Evolutionary conservation across 2,888 invertebrate genomes (phyloP), one percentile per base, ranked within the genome.

Genomic region (Andrena praecox): DNA sequence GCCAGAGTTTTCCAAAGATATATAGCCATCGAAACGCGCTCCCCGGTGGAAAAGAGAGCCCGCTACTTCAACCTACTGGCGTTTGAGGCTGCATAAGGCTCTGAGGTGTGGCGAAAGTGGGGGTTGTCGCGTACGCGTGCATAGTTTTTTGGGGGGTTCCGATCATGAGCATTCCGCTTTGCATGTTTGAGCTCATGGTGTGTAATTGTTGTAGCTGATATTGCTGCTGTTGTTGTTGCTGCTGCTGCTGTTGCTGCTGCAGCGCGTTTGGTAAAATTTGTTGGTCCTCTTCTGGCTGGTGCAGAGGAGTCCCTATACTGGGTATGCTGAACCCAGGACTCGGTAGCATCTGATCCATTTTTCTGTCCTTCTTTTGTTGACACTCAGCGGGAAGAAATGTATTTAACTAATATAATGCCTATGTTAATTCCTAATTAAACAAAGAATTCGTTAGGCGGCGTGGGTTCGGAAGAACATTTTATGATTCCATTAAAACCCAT

Each of bases 251-350:
- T 87, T 97, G 97, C 90, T 97, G 97, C 89, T 96, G 96, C 88
- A 97, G 95, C 0, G 97, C 97, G 95, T 97, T 97, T 67, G 98
- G 97, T 68, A 98, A 95, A 90, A 98, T 98, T 93, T 97, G 97
- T 93, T 98, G 98, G 93, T 98, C 98, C 92, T 98, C 98, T 93
- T 98, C 98, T 27, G 97, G 97, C 91, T 98, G 98, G 95, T 98
- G 98, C 20, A 98, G 93, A 2, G 98, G 98, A 6, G 98, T 98
- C 74, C 97, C 98, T 93, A 98, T 97, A 91, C 98, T 98, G 84
- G 98, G 98, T 94, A 98, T 98, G 90, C 97, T 97, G 91, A 96
- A 97, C 85, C 97, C 97, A 27, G 98, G 98, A 94, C 98, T 98
- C 35, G 97, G 97, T 82, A 98, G 95, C 97, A 98, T 98, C 94